These are phyloP conservation scores for Mesorhabditis belari DNA, from an alignment of 2,888 invertebrate species.

Conservation along the genomic window DNA sequence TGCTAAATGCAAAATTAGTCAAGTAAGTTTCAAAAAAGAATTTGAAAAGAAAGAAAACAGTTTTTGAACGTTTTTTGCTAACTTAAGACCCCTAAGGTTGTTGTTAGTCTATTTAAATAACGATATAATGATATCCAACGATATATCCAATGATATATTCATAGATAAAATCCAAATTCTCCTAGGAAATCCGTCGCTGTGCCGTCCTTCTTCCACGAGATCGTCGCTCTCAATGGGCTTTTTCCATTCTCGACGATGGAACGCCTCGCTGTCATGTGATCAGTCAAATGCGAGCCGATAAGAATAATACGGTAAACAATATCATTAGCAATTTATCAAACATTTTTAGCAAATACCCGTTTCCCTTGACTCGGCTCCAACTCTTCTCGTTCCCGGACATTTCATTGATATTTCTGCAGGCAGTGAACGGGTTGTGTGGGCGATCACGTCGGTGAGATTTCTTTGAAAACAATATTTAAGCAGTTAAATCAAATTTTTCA, in stretches of 20 bases:
- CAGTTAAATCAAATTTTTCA: not conserved
- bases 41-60: too few species aligned
- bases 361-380: constrained; percentile 1
- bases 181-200: constrained; percentile 1
- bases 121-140: too few species aligned
- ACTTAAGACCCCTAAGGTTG: too few species aligned
- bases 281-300: constrained; percentile 5
- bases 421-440: constrained; percentile 16
- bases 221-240: not conserved
- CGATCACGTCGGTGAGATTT: constrained; percentile 10
- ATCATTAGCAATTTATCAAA: not conserved
- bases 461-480: not conserved
- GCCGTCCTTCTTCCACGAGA: constrained; percentile 1
- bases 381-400: constrained; percentile 14
- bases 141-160: not conserved
- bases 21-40: too few species aligned
- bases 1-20: too few species aligned
- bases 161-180: not conserved
- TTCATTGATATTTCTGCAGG: constrained; percentile 20
- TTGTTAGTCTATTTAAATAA: too few species aligned
- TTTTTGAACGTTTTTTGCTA: too few species aligned
- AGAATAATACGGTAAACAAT: constrained; percentile 5
- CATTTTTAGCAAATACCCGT: constrained; percentile 5
- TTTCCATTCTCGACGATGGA: constrained; percentile 1
- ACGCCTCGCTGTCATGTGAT: constrained; percentile 3